A percentile compares a stretch with the other conserved stretches of the same genome.
phyloP scores from a whole-genome alignment of 2,888 invertebrate genomes.

The Apocheima hispidaria region DNA sequence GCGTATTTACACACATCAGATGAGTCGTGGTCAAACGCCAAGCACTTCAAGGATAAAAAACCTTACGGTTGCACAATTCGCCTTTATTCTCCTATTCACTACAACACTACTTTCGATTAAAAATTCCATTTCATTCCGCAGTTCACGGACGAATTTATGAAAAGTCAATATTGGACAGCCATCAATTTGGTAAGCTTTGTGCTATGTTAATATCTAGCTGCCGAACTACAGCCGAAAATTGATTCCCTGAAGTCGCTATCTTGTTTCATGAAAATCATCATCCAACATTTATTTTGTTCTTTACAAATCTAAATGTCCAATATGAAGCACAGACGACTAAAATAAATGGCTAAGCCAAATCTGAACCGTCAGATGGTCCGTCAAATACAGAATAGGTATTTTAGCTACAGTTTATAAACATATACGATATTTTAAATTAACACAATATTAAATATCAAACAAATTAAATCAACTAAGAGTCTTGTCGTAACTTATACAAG shows the following conservation, averaged over 20 bases:
- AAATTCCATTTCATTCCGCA: conserved; percentile 30
- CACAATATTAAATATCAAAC: conserved; percentile 27
- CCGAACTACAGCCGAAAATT: conserved; percentile 10
- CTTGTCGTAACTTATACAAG: conserved; percentile 46
- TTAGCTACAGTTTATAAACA: neutral
- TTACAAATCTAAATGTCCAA: too few species aligned
- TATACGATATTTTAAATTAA: conserved; percentile 7
- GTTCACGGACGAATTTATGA: conserved; percentile 31
- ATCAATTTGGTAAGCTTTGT: conserved; percentile 33
- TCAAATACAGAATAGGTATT: neutral
- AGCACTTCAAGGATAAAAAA: too few species aligned
- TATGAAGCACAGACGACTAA: too few species aligned
- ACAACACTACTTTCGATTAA: conserved; percentile 30
- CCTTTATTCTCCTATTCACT: neutral
- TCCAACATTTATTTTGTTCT: neutral
- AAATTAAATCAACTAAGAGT: conserved; percentile 50
- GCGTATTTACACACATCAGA: too few species aligned
- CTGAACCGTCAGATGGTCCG: neutral
- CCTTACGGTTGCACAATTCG: neutral
- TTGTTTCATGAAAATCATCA: neutral
- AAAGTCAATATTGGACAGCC: conserved; percentile 33
- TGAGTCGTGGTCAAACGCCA: too few species aligned
- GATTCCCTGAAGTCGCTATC: conserved; percentile 10
- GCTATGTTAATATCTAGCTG: conserved; percentile 27
- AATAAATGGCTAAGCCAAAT: neutral